These are phyloP conservation scores for Vanessa tameamea DNA, from an alignment of 1,140 invertebrate species.

Conservation along the genomic window DNA sequence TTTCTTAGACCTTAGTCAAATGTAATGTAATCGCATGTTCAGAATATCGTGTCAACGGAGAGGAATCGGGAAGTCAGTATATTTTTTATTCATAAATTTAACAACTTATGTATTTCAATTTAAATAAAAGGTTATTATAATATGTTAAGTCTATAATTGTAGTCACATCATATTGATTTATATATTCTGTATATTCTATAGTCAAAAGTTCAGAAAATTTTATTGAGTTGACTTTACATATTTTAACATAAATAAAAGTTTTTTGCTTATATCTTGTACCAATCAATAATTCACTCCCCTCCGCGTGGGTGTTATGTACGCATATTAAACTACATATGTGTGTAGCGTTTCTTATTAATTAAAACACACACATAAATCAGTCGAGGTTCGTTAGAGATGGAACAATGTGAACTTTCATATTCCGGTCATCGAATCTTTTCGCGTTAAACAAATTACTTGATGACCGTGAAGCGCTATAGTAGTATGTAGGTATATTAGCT, in stretches of 20 bases:
- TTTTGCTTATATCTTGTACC: constrained; percentile 48
- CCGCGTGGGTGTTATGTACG: constrained; percentile 52
- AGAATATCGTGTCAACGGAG: no score
- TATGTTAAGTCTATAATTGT: no score
- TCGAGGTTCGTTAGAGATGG: constrained; percentile 73
- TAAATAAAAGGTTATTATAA: no score
- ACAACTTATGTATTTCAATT: no score
- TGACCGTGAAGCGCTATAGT: constrained; percentile 6
- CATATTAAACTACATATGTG: constrained; percentile 60
- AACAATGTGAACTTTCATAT: constrained; percentile 62
- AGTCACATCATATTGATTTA: no score
- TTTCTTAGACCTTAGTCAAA: no score
- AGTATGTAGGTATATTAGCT: background rate
- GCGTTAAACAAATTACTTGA: constrained; percentile 15
- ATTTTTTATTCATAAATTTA: no score
- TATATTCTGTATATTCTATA: no score
- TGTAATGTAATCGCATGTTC: no score
- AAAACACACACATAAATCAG: constrained; percentile 75
- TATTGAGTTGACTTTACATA: no score
- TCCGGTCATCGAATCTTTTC: constrained; percentile 6
- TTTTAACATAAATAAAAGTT: background rate
- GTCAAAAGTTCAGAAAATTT: no score
- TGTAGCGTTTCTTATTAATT: constrained; percentile 76
- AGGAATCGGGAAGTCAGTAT: no score
- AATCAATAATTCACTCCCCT: constrained; percentile 38